Percentiles rank a stretch among this genome's conserved stretches.
phyloP scores from a whole-genome alignment of 53 echinoderm and acorn worm genomes.

The Holothuria scabra region DNA sequence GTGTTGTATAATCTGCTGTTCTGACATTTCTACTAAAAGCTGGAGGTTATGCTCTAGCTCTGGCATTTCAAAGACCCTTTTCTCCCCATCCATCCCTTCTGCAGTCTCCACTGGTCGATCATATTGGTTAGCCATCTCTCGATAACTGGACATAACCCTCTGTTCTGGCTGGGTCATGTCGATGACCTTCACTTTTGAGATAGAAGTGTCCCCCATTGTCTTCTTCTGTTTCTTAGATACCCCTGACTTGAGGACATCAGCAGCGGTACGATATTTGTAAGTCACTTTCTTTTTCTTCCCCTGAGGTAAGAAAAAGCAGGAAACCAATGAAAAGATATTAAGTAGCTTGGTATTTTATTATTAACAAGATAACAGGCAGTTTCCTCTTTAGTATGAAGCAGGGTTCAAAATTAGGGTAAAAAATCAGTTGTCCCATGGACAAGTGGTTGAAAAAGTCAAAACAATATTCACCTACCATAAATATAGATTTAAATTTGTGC shows the following conservation, averaged over 20 bases:
- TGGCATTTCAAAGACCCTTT: constrained; percentile 85
- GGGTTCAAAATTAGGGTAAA: too few relatives aligned
- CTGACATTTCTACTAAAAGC: constrained; percentile 91
- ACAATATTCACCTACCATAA: too few relatives aligned
- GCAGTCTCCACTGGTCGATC: constrained; percentile 72
- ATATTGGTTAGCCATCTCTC: constrained; percentile 75
- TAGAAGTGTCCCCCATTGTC: constrained; percentile 2
- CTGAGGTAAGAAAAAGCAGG: constrained; percentile 16
- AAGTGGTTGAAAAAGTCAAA: too few relatives aligned
- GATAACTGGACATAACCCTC: constrained; percentile 83
- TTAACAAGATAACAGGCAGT: too few relatives aligned
- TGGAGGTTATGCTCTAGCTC: constrained; percentile 94
- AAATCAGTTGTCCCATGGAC: too few relatives aligned
- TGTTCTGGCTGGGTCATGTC: constrained; percentile 97
- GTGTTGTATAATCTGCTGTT: constrained; percentile 93
- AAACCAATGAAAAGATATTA: background rate
- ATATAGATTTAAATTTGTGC: too few relatives aligned
- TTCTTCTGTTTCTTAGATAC: constrained; percentile 59
- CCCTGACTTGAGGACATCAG: constrained; percentile 76
- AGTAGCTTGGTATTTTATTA: too few relatives aligned
- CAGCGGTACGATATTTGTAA: constrained; percentile 89
- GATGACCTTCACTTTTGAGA: constrained; percentile 88
- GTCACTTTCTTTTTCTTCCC: constrained; percentile 65
- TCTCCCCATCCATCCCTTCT: constrained; percentile 61
- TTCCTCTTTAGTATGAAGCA: too few relatives aligned